A percentile compares a stretch with the other conserved stretches of the same genome.
Conservation (phyloP, 2,888 invertebrate genomes). For the Cheilosia impressa region DNA sequence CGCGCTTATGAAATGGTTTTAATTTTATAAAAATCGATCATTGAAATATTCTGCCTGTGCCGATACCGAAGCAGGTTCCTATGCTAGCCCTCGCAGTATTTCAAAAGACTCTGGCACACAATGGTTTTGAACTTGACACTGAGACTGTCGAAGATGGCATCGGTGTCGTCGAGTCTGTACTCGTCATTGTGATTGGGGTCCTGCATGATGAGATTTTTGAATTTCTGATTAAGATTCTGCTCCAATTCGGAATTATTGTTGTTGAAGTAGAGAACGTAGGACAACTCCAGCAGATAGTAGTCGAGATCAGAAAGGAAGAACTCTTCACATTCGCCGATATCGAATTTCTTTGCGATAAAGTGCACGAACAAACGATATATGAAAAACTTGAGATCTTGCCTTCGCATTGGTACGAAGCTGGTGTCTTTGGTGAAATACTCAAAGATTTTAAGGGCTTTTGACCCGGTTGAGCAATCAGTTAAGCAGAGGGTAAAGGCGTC, state of each 20-base stretch:
- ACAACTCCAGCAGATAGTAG: slow-evolving; percentile 82
- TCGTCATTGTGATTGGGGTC: slow-evolving; percentile 78
- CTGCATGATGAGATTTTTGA: slow-evolving; percentile 80
- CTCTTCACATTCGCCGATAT: slow-evolving; percentile 82
- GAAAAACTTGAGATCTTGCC: slow-evolving; percentile 82
- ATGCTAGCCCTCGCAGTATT: slow-evolving; percentile 80
- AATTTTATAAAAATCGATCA: slow-evolving; percentile 73
- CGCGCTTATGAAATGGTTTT: slow-evolving; percentile 71
- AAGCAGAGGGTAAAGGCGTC: slow-evolving; percentile 83
- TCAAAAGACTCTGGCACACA: slow-evolving; percentile 82
- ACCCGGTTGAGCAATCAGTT: slow-evolving; percentile 79
- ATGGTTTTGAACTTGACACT: slow-evolving; percentile 83
- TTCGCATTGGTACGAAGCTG: slow-evolving; percentile 82
- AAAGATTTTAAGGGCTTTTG: slow-evolving; percentile 82
- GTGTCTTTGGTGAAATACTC: slow-evolving; percentile 84
- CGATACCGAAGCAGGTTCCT: slow-evolving; percentile 35
- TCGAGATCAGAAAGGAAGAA: slow-evolving; percentile 83
- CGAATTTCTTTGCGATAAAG: slow-evolving; percentile 81
- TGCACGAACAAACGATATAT: slow-evolving; percentile 83
- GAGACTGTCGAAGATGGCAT: slow-evolving; percentile 82
- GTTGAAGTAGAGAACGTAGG: slow-evolving; percentile 83
- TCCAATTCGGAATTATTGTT: slow-evolving; percentile 82
- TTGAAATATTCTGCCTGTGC: slow-evolving; percentile 52
- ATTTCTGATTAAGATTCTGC: slow-evolving; percentile 82
- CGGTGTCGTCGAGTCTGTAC: slow-evolving; percentile 81